These are phyloP conservation scores for Enteromius fasciolatus DNA, from an alignment of 2,797 vertebrate species.

Conservation along the genomic window DNA sequence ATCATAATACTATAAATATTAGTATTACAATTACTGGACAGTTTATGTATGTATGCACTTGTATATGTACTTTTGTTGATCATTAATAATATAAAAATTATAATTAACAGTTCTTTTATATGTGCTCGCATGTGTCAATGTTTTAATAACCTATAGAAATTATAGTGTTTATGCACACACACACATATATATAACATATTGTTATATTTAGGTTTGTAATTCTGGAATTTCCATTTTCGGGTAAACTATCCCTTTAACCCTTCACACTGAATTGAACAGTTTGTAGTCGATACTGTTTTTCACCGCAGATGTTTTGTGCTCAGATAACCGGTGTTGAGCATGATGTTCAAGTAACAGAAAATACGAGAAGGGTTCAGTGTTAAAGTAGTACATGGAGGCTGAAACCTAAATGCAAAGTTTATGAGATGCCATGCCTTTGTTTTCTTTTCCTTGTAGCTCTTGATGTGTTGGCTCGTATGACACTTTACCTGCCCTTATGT, in stretches of 20 bases:
- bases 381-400: neutral
- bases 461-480: slow-evolving; percentile 32
- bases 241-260: slow-evolving; percentile 10
- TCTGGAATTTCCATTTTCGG: neutral
- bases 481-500: slow-evolving; percentile 19
- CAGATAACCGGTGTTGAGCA: slow-evolving; percentile 29
- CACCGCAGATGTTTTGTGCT: slow-evolving; percentile 9
- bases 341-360: slow-evolving; percentile 27
- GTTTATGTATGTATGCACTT: neutral
- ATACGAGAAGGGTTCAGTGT: slow-evolving; percentile 1
- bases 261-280: slow-evolving; percentile 21
- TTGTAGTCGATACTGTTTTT: slow-evolving; percentile 7
- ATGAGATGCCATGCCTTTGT: slow-evolving; percentile 27
- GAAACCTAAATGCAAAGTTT: slow-evolving; percentile 31
- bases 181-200: neutral
- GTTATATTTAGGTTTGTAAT: neutral
- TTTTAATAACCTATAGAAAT: neutral
- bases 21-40: neutral
- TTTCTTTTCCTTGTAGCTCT: slow-evolving; percentile 26
- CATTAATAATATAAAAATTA: neutral
- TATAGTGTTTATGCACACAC: neutral
- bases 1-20: neutral
- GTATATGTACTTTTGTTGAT: neutral
- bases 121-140: neutral
- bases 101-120: too few species aligned